Base-by-base conservation (phyloP, 2,113 vertebrate genomes). In the Lampris incognitus region DNA sequence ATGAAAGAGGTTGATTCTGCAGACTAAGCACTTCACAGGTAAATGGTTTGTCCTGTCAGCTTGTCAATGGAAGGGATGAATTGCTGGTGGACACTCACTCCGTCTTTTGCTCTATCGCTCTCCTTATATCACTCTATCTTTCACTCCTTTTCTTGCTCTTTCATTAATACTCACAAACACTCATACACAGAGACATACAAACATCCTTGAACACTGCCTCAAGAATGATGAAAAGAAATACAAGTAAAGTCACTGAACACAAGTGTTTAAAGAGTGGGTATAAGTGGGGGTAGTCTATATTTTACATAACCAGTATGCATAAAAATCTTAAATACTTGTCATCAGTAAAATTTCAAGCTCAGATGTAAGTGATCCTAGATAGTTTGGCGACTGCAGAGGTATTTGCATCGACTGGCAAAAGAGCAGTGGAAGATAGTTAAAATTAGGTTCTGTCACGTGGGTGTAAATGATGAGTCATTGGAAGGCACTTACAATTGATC, bases 21-120 rank as follows among this genome's bases (percentile, higher is more conserved):
- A 85, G 89, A 90, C 51, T 69, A 69, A 74, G 85, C 82, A 69
- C 79, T 82, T 82, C 77, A 81, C 50, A 78, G 78, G 81, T 86
- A 89, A 89, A 88, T 52, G 84, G 71, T 88, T 83, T 79, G 78
- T 86, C 82, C 80, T 70, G 74, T 84, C 65, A 37, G 85, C 74
- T 76, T 49, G 72, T 82, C 82, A 37, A 8, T 36, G 65, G 46
- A 72, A 38, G 48, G 54, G 57, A 82, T 5, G 67, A 73, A 85
- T 67, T 58, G 49, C 11, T 52, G 9, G 65, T 60, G 41, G 44
- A 69, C 68, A 55, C 59, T 5, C 74, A 55, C 68, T 50, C 55
- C 55, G 64, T 46, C 44, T 46, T 7, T 46, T 24, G 24, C 44
- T 46, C 44, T 46, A 46, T 63, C 63, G 61, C 58, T 4, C 2